Evolutionary conservation across 2,113 vertebrate species (phyloP).

Genomic region (Chloropsis cyanopogon): DNA sequence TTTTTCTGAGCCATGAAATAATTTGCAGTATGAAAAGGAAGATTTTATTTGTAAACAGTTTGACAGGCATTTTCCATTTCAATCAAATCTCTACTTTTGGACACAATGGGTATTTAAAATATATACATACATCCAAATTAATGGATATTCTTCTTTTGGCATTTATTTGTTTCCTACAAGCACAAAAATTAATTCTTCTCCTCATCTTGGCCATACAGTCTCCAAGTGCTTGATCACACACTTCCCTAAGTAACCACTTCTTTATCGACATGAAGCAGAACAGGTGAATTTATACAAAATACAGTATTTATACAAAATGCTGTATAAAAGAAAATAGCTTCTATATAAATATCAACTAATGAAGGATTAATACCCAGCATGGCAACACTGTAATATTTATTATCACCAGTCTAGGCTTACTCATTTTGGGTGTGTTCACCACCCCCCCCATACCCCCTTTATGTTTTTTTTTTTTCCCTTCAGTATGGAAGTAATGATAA

Average conservation of each 20-base stretch:
- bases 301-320: conserved; percentile 61
- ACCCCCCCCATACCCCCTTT: fast-evolving
- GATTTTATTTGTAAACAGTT: background rate
- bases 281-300: conserved; percentile 65
- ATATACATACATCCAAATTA: background rate
- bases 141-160: background rate
- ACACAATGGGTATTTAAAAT: background rate
- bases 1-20: background rate
- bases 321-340: background rate
- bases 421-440: background rate
- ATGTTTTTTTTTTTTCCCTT: background rate
- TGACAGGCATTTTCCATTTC: background rate
- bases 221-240: background rate
- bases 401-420: background rate
- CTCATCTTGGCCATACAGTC: background rate
- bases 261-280: conserved; percentile 55
- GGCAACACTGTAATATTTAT: background rate
- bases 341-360: background rate
- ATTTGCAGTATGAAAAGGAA: background rate
- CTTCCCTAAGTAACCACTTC: conserved; percentile 22
- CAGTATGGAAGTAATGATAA: background rate
- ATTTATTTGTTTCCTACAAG: background rate
- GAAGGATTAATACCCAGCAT: background rate
- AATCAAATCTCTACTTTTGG: background rate
- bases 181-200: background rate